A percentile compares a stretch with the other conserved stretches of the same genome.
These are phyloP conservation scores for Enteromius afrohamiltoni DNA, from an alignment of 2,797 vertebrate genomes.

Conservation along the genomic window DNA sequence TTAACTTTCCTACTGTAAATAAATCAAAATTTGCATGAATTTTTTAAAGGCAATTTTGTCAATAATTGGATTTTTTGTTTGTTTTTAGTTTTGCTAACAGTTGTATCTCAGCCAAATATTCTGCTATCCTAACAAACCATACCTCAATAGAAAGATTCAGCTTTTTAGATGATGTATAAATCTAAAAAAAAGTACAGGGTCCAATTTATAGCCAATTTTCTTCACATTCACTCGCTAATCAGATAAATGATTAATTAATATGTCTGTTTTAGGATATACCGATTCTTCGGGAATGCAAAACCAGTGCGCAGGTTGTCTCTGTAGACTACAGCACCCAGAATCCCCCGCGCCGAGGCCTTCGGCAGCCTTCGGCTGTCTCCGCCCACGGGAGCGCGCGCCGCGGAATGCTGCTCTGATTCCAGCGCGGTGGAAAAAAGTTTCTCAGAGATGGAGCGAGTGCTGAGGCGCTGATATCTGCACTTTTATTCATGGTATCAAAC, in stretches of 20 bases:
- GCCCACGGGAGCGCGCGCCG: constrained; percentile 60
- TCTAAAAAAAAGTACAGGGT: not conserved
- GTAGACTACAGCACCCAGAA: constrained; percentile 71
- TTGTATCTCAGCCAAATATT: not conserved
- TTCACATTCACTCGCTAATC: not conserved
- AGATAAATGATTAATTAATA: not conserved
- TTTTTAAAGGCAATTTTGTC: no score
- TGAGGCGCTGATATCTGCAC: constrained; percentile 35
- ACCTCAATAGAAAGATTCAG: not conserved
- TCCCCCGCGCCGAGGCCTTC: not conserved
- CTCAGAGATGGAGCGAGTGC: constrained; percentile 70
- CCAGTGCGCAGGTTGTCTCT: not conserved
- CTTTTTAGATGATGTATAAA: not conserved
- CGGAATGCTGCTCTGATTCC: constrained; percentile 62
- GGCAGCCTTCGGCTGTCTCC: constrained; percentile 9
- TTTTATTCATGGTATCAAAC: not conserved
- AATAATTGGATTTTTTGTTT: no score
- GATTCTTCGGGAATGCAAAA: not conserved
- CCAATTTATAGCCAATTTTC: not conserved
- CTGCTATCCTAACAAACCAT: not conserved
- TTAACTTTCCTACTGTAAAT: not conserved
- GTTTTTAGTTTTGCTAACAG: no score
- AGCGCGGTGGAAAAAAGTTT: constrained; percentile 65
- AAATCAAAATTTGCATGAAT: no score
- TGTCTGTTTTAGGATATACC: not conserved